Evolutionary conservation across 2,797 vertebrate genomes (phyloP), one percentile per base, ranked within the genome.

Genomic region (Enoplosus armatus): DNA sequence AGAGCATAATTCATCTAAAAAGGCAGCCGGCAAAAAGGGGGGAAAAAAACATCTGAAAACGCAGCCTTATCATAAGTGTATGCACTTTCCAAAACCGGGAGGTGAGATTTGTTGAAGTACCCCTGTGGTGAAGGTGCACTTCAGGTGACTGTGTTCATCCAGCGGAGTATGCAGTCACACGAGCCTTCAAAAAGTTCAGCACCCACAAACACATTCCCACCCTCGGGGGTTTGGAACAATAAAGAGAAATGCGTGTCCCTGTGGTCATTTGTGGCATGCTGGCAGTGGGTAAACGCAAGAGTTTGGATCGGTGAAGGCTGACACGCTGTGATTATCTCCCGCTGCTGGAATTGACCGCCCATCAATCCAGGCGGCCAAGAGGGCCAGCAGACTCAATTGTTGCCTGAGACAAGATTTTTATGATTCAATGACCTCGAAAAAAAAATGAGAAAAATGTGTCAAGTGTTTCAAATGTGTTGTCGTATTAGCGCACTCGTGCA

Each of bases 261-360:
- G 54, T 87, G 86, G 92, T 94, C 90, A 93, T 93, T 93, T 91
- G 90, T 67, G 79, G 84, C 81, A 72, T 69, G 88, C 85, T 85
- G 82, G 90, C 89, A 85, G 85, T 87, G 90, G 88, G 89, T 88
- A 92, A 90, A 92, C 84, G 63, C 82, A 92, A 95, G 94, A 86
- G 75, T 87, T 83, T 83, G 92, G 93, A 94, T 95, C 89, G 90
- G 92, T 91, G 87, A 87, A 87, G 87, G 85, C 91, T 93, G 93
- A 95, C 94, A 94, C 72, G 45, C 85, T 89, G 90, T 83, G 92
- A 93, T 95, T 94, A 95, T 94, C 93, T 91, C 82, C 75, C 61
- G 82, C 76, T 79, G 91, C 72, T 89, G 86, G 89, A 92, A 94
- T 94, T 92, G 91, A 94, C 84, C 89, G 70, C 90, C 92, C 89